Evolutionary conservation across 2,888 invertebrate species (phyloP).

Genomic region (Leptopterna dolabrata): DNA sequence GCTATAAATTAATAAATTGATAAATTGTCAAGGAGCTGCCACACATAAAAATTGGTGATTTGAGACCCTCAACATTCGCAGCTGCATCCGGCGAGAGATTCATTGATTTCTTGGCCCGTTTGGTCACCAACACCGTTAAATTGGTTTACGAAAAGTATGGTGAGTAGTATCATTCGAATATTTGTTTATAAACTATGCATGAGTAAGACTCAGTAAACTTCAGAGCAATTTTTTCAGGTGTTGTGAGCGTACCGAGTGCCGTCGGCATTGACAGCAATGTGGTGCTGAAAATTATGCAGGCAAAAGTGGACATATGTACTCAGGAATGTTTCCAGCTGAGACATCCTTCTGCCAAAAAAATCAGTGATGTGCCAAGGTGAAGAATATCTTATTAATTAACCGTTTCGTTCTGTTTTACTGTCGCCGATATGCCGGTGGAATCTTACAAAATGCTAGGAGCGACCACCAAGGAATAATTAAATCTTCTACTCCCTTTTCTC

Average conservation of each 20-base stretch:
- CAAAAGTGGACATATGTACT: not conserved
- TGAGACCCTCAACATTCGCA: not conserved
- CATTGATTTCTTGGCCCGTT: not conserved
- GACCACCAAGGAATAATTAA: too few species aligned
- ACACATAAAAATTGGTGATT: not conserved
- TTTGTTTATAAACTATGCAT: too few species aligned
- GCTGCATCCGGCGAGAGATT: not conserved
- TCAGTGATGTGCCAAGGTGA: not conserved
- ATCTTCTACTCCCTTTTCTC: too few species aligned
- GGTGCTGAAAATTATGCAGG: not conserved
- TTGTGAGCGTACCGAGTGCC: not conserved
- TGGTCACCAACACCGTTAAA: not conserved
- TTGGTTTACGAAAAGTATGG: not conserved
- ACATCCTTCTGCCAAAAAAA: not conserved
- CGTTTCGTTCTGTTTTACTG: too few species aligned
- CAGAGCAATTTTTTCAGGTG: not conserved
- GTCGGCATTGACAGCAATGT: not conserved
- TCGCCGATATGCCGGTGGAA: too few species aligned
- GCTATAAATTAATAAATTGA: not conserved
- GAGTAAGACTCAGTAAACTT: too few species aligned
- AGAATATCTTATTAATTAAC: too few species aligned
- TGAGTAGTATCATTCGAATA: not conserved
- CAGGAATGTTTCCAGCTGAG: not conserved
- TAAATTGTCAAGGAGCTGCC: not conserved
- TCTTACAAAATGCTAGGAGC: too few species aligned